phyloP scores from a whole-genome alignment of 2,797 vertebrate genomes.

The Varecia variegata region DNA sequence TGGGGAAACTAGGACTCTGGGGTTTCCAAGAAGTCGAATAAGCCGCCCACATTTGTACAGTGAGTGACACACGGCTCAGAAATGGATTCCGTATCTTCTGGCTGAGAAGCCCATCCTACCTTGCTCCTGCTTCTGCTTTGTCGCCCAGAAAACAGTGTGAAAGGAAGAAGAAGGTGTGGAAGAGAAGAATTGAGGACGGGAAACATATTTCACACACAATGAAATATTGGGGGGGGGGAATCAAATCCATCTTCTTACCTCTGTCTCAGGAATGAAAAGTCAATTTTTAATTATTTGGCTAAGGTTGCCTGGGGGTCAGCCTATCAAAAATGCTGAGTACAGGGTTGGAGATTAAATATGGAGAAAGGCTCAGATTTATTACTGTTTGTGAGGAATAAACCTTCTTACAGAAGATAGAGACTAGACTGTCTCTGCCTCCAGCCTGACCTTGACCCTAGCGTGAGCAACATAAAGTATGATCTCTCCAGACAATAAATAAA shows the following conservation, averaged over 20 bases:
- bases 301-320: conserved; percentile 19
- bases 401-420: neutral
- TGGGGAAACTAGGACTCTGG: neutral
- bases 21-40: neutral
- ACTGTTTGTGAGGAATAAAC: neutral
- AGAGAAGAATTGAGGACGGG: neutral
- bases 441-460: conserved; percentile 15
- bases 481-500: neutral
- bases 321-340: conserved; percentile 61
- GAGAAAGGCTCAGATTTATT: conserved; percentile 38
- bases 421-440: neutral
- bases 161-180: neutral
- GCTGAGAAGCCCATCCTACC: neutral
- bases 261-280: conserved; percentile 62
- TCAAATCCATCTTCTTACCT: conserved; percentile 37
- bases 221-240: neutral
- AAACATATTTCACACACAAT: conserved; percentile 27
- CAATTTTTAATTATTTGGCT: conserved; percentile 67
- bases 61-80: neutral
- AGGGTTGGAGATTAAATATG: conserved; percentile 38
- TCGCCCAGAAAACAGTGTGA: conserved; percentile 23
- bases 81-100: neutral
- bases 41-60: neutral
- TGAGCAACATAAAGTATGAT: neutral
- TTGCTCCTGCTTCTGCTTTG: neutral